These are phyloP conservation scores for Nephrotoma appendiculata DNA, from an alignment of 2,888 invertebrate genomes.

Conservation along the genomic window DNA sequence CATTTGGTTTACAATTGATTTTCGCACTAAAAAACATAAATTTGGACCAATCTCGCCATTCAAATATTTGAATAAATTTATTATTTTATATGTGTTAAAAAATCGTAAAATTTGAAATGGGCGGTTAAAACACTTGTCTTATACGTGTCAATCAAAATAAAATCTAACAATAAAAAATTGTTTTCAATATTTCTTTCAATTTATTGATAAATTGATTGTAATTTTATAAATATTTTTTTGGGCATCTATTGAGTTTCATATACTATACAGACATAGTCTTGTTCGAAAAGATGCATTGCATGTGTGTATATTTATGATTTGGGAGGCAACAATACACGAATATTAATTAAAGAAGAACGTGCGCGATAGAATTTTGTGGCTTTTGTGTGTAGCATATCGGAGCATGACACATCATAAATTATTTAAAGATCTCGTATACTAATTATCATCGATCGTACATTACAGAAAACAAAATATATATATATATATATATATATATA, in stretches of 20 bases:
- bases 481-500: no score
- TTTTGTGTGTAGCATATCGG: neutral
- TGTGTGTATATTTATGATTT: neutral
- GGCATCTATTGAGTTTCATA: neutral
- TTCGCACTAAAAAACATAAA: no score
- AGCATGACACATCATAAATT: neutral
- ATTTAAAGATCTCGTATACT: neutral
- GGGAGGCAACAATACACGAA: neutral
- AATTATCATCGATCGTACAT: neutral
- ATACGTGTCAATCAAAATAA: neutral
- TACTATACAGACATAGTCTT: neutral
- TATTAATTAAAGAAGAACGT: neutral
- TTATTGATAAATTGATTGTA: neutral
- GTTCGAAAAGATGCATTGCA: neutral
- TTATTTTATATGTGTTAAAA: neutral
- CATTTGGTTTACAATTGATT: no score
- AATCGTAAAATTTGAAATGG: neutral
- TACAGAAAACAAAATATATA: neutral
- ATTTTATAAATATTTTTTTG: neutral
- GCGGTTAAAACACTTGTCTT: neutral
- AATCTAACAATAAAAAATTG: neutral
- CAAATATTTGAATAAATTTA: neutral
- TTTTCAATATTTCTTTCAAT: neutral
- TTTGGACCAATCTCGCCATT: neutral
- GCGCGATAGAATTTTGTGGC: neutral